Percentiles rank a stretch among this genome's conserved stretches.
Evolutionary conservation across 2,888 invertebrate species (phyloP).

Genomic region (Cistogaster globosa): DNA sequence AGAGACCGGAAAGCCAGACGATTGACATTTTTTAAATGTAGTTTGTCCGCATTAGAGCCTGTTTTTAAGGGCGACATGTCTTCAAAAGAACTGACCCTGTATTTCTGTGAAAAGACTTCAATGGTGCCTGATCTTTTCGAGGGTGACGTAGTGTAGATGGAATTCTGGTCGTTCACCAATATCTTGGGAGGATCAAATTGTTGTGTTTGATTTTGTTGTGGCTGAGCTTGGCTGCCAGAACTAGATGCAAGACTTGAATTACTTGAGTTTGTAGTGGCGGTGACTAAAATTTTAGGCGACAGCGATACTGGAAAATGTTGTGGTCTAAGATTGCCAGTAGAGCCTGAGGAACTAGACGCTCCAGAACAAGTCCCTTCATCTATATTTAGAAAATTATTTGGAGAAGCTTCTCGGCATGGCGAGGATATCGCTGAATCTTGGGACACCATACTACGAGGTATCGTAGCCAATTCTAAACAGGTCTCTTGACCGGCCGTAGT

Average conservation of each 20-base stretch:
- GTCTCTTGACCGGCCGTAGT: slow-evolving; percentile 81
- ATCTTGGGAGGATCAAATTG: slow-evolving; percentile 83
- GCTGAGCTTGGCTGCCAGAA: slow-evolving; percentile 64
- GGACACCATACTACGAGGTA: slow-evolving; percentile 80
- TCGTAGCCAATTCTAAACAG: slow-evolving; percentile 80
- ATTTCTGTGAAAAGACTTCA: slow-evolving; percentile 83
- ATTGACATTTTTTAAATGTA: slow-evolving; percentile 81
- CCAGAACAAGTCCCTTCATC: slow-evolving; percentile 78
- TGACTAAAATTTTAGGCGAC: slow-evolving; percentile 81
- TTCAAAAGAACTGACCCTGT: slow-evolving; percentile 83
- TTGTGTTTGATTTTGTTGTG: slow-evolving; percentile 72
- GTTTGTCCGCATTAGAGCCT: slow-evolving; percentile 70
- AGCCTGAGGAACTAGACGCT: slow-evolving; percentile 77
- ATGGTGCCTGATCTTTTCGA: slow-evolving; percentile 82
- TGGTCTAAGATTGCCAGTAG: slow-evolving; percentile 78
- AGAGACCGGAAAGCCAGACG: slow-evolving; percentile 82
- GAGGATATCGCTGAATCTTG: slow-evolving; percentile 82
- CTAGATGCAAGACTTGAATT: slow-evolving; percentile 77
- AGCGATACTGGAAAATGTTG: slow-evolving; percentile 82
- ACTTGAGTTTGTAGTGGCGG: slow-evolving; percentile 79
- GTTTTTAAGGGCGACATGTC: slow-evolving; percentile 82
- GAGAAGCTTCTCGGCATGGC: slow-evolving; percentile 81
- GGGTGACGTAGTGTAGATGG: slow-evolving; percentile 83
- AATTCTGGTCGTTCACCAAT: slow-evolving; percentile 83
- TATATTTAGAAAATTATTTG: slow-evolving; percentile 80